phyloP scores from a whole-genome alignment of 92 coral and sea anemone genomes.

The Siderastrea siderea region DNA sequence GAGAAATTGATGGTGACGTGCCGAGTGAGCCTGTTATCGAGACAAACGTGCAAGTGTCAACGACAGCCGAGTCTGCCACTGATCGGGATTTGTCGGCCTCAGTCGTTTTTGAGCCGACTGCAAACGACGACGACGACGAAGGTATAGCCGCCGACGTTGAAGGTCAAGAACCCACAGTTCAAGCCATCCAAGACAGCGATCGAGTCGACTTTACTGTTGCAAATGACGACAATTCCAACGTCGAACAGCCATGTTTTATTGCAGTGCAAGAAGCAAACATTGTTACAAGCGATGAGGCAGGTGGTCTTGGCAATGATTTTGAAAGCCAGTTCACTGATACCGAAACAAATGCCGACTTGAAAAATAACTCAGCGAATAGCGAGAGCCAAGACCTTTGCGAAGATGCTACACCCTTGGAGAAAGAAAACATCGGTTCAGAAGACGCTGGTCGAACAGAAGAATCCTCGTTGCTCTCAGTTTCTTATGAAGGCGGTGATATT shows the following conservation, averaged over 20 bases:
- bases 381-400: background rate
- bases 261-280: background rate
- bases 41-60: slow-evolving; percentile 11
- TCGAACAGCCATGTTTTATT: background rate
- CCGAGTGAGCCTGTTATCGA: slow-evolving; percentile 1
- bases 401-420: background rate
- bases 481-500: background rate
- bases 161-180: background rate
- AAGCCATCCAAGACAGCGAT: background rate
- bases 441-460: background rate
- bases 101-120: slow-evolving; percentile 1
- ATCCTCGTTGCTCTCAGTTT: background rate
- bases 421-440: background rate
- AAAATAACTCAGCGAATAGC: background rate
- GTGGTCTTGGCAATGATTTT: background rate
- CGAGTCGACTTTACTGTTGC: background rate
- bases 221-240: background rate
- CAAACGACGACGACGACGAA: background rate
- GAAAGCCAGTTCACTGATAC: background rate
- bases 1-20: background rate
- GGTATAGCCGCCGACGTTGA: background rate
- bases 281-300: background rate
- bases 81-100: background rate
- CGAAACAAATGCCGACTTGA: background rate
- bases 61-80: background rate